Percentiles rank a stretch among this genome's conserved stretches.
Conservation (phyloP, 2,797 vertebrate genomes). For the Megalops cyprinoides region DNA sequence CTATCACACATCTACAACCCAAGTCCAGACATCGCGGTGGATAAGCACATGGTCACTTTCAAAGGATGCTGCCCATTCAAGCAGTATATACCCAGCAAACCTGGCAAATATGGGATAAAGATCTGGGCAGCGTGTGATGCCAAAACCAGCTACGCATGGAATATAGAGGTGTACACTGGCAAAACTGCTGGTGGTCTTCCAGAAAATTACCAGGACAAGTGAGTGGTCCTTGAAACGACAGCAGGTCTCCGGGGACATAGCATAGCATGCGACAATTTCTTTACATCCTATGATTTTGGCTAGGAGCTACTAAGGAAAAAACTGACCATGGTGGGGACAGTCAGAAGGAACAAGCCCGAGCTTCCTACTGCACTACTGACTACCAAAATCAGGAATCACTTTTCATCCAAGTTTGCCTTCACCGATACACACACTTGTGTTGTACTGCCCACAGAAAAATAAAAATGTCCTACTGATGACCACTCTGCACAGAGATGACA, state of each 20-base stretch:
- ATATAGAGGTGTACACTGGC: conserved; percentile 23
- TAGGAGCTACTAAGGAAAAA: conserved; percentile 27
- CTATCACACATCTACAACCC: no score
- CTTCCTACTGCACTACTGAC: conserved; percentile 22
- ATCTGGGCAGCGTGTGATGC: no score
- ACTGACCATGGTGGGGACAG: conserved; percentile 23
- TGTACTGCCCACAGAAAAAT: conserved; percentile 29
- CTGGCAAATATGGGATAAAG: no score
- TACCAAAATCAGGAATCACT: conserved; percentile 13
- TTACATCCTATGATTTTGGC: no score
- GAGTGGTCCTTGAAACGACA: conserved; percentile 16
- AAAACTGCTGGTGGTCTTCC: conserved; percentile 2
- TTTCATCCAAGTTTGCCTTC: conserved; percentile 37
- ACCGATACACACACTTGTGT: conserved; percentile 39
- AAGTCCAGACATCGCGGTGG: no score
- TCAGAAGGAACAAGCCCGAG: conserved; percentile 32
- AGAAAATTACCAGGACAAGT: conserved; percentile 17
- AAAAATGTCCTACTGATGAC: conserved; percentile 41
- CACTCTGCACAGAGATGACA: conserved; percentile 24
- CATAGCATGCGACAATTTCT: not conserved
- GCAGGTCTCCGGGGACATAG: conserved; percentile 20
- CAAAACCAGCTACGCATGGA: not conserved
- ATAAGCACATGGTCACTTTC: no score
- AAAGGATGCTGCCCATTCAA: no score
- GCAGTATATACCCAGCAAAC: no score